phyloP scores from a whole-genome alignment of 2,888 invertebrate species.

The Athalia circularis region DNA sequence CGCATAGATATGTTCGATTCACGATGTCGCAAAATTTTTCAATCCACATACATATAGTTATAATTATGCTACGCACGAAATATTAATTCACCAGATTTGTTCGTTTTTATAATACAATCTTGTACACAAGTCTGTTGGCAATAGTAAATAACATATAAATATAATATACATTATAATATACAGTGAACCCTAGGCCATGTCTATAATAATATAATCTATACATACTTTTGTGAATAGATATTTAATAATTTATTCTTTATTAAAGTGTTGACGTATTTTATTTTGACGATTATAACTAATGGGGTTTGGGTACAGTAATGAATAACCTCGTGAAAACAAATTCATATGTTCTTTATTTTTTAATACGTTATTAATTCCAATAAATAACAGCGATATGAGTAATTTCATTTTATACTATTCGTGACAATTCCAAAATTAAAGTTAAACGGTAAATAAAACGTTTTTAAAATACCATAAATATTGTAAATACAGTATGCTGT shows the following conservation, averaged over 20 bases:
- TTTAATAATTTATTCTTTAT: constrained; percentile 73
- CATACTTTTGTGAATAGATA: constrained; percentile 72
- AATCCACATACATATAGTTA: not conserved
- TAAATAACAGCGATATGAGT: not conserved
- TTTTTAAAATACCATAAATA: constrained; percentile 40
- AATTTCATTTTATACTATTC: not conserved
- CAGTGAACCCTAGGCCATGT: constrained; percentile 53
- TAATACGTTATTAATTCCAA: too few species aligned
- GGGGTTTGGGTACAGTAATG: constrained; percentile 68
- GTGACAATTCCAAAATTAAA: not conserved
- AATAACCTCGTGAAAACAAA: constrained; percentile 17
- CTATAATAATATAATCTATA: constrained; percentile 61
- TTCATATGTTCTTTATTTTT: not conserved
- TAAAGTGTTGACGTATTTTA: constrained; percentile 62
- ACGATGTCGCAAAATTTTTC: too few species aligned
- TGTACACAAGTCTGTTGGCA: constrained; percentile 54
- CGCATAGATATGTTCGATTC: too few species aligned
- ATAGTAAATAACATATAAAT: constrained; percentile 29
- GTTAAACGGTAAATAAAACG: too few species aligned
- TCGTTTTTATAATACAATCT: constrained; percentile 49
- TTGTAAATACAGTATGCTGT: constrained; percentile 67
- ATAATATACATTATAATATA: constrained; percentile 50
- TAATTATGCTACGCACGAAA: constrained; percentile 37
- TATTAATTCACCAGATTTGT: constrained; percentile 47
- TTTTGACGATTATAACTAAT: constrained; percentile 53